phyloP scores from a whole-genome alignment of 2,888 invertebrate genomes.

The Eueremaeus valkanovi region DNA sequence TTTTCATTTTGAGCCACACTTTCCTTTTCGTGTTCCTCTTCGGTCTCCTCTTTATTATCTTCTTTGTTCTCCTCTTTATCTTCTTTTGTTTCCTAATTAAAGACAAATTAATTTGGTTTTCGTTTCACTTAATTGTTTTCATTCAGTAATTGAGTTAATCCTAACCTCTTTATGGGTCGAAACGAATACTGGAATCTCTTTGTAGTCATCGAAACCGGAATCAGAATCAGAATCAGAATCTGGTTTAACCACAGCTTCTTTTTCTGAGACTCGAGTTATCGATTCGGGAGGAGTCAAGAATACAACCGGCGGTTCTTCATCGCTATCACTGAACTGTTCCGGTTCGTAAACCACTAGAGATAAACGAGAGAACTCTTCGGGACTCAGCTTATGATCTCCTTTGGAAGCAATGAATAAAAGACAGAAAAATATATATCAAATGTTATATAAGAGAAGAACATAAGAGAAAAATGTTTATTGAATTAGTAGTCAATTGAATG shows the following conservation, averaged over 20 bases:
- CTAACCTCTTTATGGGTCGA: conserved; percentile 4
- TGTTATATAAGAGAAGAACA: not conserved
- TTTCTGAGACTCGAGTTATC: not conserved
- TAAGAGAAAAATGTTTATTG: not conserved
- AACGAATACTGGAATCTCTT: conserved; percentile 9
- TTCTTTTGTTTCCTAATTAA: not conserved
- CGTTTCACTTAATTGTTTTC: not conserved
- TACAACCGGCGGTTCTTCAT: conserved; percentile 15
- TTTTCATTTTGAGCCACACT: not conserved
- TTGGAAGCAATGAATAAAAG: too few relatives aligned
- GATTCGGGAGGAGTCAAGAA: conserved; percentile 21
- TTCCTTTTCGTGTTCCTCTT: not conserved
- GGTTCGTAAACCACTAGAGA: conserved; percentile 9
- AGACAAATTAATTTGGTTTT: not conserved
- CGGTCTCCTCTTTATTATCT: not conserved
- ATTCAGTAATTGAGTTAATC: not conserved
- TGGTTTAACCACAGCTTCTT: not conserved
- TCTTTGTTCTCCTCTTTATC: not conserved
- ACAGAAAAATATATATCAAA: too few relatives aligned
- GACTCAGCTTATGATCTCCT: conserved; percentile 13
- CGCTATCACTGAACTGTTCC: conserved; percentile 28
- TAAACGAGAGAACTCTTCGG: conserved; percentile 13
- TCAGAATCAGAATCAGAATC: not conserved
- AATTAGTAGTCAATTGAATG: not conserved
- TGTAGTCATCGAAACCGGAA: not conserved